Conservation (phyloP, 1,140 invertebrate species). For the Samia ricini region DNA sequence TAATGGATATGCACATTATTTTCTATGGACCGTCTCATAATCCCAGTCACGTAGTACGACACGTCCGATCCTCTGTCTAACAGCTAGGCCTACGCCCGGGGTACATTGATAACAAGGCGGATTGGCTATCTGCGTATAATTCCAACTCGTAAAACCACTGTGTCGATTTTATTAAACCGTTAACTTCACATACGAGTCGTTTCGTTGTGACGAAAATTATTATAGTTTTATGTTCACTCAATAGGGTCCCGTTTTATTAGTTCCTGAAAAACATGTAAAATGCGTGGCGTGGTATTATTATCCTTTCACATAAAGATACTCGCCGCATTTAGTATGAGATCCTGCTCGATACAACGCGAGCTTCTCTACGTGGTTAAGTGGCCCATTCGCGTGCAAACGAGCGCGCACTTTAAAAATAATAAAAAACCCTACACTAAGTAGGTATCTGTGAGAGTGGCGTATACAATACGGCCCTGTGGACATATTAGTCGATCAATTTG, state of each 20-base stretch:
- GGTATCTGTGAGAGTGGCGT: constrained; percentile 2
- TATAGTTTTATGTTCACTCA: constrained; percentile 24
- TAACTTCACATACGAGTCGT: constrained; percentile 17
- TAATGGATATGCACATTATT: background rate
- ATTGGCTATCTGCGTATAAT: constrained; percentile 37
- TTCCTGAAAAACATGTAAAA: constrained; percentile 57
- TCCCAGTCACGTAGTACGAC: constrained; percentile 37
- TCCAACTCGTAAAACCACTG: constrained; percentile 38
- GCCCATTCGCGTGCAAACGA: constrained; percentile 78
- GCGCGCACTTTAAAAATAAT: constrained; percentile 76
- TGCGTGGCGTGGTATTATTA: constrained; percentile 70
- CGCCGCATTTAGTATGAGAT: constrained; percentile 61
- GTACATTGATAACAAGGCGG: constrained; percentile 41
- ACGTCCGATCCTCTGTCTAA: constrained; percentile 36
- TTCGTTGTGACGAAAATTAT: constrained; percentile 28
- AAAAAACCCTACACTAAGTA: constrained; percentile 55
- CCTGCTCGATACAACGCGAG: constrained; percentile 41
- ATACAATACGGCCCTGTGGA: background rate
- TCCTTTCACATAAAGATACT: constrained; percentile 60
- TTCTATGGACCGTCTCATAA: constrained; percentile 18
- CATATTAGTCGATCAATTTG: background rate
- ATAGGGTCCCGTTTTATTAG: background rate
- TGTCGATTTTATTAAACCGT: constrained; percentile 41
- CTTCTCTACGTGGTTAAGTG: constrained; percentile 76
- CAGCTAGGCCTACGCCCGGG: constrained; percentile 30